These are phyloP conservation scores for Chloebia gouldiae DNA, from an alignment of 2,113 vertebrate species.

Conservation along the genomic window DNA sequence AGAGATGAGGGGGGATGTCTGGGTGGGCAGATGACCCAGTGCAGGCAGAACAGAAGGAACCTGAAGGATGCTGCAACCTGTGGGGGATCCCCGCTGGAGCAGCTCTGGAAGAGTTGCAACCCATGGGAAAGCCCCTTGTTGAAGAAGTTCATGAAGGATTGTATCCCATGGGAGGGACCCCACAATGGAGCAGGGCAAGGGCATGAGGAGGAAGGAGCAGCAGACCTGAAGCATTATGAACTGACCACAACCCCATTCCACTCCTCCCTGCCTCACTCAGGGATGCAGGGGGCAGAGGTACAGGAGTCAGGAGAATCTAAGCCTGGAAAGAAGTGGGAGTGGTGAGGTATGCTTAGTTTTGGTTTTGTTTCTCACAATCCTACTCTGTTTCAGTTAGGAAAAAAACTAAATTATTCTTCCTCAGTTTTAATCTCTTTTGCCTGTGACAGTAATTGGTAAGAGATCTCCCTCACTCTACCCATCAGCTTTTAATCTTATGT, in stretches of 20 bases:
- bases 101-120: not conserved
- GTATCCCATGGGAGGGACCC: not conserved
- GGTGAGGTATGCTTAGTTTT: not conserved
- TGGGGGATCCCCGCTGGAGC: fast-evolving
- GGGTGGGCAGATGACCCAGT: fast-evolving
- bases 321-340: not conserved
- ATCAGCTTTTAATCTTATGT: not conserved
- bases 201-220: not conserved
- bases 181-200: not conserved
- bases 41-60: not conserved
- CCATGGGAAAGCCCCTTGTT: not conserved
- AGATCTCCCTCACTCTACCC: not conserved
- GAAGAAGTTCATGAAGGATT: not conserved
- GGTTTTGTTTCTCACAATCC: not conserved
- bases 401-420: not conserved
- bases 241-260: fast-evolving
- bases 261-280: fast-evolving
- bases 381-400: not conserved
- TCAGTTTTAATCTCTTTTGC: not conserved
- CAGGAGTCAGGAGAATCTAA: not conserved
- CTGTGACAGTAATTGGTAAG: not conserved
- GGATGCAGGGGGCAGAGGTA: fast-evolving
- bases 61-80: not conserved
- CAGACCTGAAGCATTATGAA: not conserved
- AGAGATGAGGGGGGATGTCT: not conserved